These are phyloP conservation scores for Martes flavigula DNA, from an alignment of 2,797 vertebrate genomes.

Conservation along the genomic window DNA sequence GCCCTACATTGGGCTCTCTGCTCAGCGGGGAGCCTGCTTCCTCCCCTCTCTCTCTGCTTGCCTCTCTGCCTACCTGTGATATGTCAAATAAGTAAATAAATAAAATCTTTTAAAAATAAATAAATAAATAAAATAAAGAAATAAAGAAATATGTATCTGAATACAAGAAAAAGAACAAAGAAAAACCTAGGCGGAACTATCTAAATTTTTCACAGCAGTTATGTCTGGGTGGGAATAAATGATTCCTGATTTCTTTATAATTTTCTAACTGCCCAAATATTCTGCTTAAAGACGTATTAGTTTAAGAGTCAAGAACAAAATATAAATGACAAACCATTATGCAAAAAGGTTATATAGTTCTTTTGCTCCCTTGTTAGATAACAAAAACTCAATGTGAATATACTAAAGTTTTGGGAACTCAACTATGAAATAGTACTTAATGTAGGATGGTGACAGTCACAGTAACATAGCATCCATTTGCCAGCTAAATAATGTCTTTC, in stretches of 20 bases:
- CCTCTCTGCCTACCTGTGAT: too few species aligned
- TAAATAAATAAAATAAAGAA: neutral
- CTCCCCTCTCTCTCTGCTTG: too few species aligned
- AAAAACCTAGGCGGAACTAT: neutral
- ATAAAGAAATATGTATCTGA: neutral
- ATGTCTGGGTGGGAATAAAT: neutral
- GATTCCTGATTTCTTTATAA: neutral
- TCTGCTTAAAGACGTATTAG: neutral
- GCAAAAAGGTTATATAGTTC: neutral
- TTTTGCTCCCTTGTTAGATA: neutral
- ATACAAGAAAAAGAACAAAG: neutral
- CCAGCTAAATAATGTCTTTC: slow-evolving; percentile 32
- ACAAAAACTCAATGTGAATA: slow-evolving; percentile 47
- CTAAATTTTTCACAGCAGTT: neutral
- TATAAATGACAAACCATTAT: neutral
- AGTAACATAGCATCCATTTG: neutral
- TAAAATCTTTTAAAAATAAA: too few species aligned
- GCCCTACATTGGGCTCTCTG: too few species aligned
- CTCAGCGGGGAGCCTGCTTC: too few species aligned
- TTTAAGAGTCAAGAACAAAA: neutral
- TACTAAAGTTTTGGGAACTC: neutral
- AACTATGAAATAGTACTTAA: neutral
- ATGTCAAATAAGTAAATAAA: too few species aligned
- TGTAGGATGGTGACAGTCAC: neutral
- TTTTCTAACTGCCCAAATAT: neutral